A percentile compares a stretch with the other conserved stretches of the same genome.
phyloP scores from a whole-genome alignment of 2,888 invertebrate species.

The Mantis religiosa region DNA sequence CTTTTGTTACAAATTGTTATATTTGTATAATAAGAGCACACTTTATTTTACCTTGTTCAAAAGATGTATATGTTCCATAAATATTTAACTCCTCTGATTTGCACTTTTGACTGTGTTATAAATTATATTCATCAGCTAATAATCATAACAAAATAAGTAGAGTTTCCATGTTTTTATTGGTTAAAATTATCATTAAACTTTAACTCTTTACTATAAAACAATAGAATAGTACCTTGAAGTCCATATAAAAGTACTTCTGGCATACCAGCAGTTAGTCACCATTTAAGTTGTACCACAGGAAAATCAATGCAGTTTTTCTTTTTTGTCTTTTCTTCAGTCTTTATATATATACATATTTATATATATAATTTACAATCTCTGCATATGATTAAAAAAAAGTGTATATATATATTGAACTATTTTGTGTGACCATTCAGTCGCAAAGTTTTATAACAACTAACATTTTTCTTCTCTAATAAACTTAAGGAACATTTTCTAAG shows the following conservation, averaged over 20 bases:
- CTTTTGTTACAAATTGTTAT: too few species aligned
- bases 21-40: neutral
- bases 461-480: neutral
- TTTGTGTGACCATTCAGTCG: neutral
- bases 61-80: neutral
- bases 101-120: neutral
- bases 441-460: neutral
- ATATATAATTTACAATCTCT: neutral
- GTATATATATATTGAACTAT: neutral
- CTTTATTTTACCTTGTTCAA: neutral
- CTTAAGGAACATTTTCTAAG: neutral
- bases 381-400: neutral
- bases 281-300: neutral
- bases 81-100: too few species aligned
- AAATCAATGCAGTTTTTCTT: neutral
- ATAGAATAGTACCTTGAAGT: neutral
- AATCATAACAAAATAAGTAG: neutral
- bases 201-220: neutral
- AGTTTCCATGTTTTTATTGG: neutral
- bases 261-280: neutral
- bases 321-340: neutral
- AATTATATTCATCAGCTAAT: neutral
- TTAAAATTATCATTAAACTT: neutral
- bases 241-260: neutral
- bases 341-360: too few species aligned